Conservation (phyloP, 2,113 vertebrate species). For the Equus quagga region DNA sequence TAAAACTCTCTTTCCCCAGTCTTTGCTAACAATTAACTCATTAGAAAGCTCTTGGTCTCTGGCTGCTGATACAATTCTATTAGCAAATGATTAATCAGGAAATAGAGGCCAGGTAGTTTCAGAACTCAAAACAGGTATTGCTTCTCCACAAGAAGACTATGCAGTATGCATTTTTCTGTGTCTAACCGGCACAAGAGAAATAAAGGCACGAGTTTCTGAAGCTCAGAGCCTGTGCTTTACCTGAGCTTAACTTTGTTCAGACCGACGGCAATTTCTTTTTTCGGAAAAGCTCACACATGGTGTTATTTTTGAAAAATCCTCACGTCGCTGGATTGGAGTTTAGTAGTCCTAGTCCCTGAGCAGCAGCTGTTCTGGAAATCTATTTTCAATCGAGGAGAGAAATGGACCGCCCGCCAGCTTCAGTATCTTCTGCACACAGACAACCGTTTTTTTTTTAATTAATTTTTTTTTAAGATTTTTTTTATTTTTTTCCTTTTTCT, state of each 20-base stretch:
- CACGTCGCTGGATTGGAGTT: not conserved
- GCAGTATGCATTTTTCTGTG: not conserved
- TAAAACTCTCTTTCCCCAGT: not conserved
- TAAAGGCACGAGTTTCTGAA: not conserved
- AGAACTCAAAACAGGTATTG: not conserved
- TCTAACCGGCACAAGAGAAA: not conserved
- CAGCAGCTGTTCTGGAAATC: not conserved
- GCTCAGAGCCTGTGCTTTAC: not conserved
- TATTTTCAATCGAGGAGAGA: not conserved
- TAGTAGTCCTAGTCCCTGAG: not conserved
- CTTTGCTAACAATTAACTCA: not conserved
- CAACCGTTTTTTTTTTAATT: not conserved
- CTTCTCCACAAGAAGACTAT: not conserved
- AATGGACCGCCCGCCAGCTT: not conserved
- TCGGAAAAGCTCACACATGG: not conserved
- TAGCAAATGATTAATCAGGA: not conserved
- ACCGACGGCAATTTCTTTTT: not conserved
- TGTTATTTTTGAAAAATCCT: not conserved
- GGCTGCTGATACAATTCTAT: not conserved
- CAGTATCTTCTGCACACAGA: not conserved
- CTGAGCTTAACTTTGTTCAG: not conserved
- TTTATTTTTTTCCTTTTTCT: no score
- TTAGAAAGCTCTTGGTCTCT: not conserved
- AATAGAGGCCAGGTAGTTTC: not conserved
- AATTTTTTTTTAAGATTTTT: no score